These are phyloP conservation scores for Eidolon helvum DNA, from an alignment of 2,113 vertebrate genomes.

Conservation along the genomic window DNA sequence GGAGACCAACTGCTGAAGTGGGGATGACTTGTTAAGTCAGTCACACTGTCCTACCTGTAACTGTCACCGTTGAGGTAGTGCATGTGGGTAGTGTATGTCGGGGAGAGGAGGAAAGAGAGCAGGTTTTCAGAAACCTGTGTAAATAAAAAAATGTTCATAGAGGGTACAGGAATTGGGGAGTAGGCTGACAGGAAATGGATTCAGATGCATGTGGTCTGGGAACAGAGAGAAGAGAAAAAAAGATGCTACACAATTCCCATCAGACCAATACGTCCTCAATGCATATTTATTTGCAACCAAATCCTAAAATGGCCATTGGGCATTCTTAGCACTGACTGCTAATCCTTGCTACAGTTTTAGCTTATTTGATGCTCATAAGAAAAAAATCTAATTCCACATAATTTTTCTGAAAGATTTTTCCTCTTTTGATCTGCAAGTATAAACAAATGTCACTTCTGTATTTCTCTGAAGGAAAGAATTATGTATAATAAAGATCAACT, in stretches of 20 bases:
- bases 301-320: neutral
- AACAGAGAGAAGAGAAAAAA: neutral
- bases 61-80: neutral
- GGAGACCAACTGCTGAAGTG: neutral
- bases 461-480: constrained; percentile 39
- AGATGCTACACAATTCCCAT: neutral
- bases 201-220: neutral
- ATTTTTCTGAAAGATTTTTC: neutral
- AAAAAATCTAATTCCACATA: neutral
- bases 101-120: neutral
- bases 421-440: constrained; percentile 25
- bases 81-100: no score
- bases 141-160: neutral
- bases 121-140: neutral
- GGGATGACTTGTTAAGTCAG: neutral
- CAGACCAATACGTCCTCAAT: neutral
- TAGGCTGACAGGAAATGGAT: neutral
- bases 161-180: neutral
- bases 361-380: neutral
- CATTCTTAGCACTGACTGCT: neutral
- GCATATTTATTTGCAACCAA: neutral
- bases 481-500: neutral
- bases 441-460: constrained; percentile 49
- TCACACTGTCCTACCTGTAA: neutral
- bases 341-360: neutral